A percentile compares a stretch with the other conserved stretches of the same genome.
phyloP scores from a whole-genome alignment of 2,888 invertebrate genomes.

The Plagodis dolabraria region DNA sequence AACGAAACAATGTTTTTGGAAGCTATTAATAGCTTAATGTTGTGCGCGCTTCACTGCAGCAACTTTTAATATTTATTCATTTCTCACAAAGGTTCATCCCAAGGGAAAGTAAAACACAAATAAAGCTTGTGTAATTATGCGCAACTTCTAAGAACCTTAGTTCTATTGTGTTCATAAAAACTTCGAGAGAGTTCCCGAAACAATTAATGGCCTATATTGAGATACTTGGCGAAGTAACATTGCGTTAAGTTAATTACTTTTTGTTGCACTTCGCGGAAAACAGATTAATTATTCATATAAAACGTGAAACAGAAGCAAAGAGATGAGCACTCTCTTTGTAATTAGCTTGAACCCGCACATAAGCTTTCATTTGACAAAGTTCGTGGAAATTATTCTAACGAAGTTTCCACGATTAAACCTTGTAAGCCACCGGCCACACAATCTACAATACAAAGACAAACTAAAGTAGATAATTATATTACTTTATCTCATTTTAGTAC shows the following conservation, averaged over 20 bases:
- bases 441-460: not conserved
- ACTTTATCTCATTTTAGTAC: not conserved
- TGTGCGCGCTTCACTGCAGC: conserved; percentile 12
- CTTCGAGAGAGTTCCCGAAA: conserved; percentile 32
- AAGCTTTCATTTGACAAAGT: conserved; percentile 52
- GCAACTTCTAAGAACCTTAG: conserved; percentile 31
- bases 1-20: conserved; percentile 14
- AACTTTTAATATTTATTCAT: conserved; percentile 34
- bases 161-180: conserved; percentile 36
- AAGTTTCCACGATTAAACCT: conserved; percentile 39
- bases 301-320: conserved; percentile 38
- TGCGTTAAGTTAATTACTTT: conserved; percentile 35
- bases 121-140: conserved; percentile 38
- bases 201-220: conserved; percentile 36
- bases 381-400: conserved; percentile 50
- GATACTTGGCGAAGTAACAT: conserved; percentile 29
- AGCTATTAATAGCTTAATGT: conserved; percentile 20
- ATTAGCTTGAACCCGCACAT: conserved; percentile 55
- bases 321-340: conserved; percentile 45
- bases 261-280: conserved; percentile 38
- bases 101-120: conserved; percentile 31
- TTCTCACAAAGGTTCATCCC: conserved; percentile 31
- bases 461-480: conserved; percentile 19
- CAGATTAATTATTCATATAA: conserved; percentile 39
- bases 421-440: not conserved